These are phyloP conservation scores for Orthonyx spaldingii DNA, from an alignment of 2,113 vertebrate species.

Conservation along the genomic window DNA sequence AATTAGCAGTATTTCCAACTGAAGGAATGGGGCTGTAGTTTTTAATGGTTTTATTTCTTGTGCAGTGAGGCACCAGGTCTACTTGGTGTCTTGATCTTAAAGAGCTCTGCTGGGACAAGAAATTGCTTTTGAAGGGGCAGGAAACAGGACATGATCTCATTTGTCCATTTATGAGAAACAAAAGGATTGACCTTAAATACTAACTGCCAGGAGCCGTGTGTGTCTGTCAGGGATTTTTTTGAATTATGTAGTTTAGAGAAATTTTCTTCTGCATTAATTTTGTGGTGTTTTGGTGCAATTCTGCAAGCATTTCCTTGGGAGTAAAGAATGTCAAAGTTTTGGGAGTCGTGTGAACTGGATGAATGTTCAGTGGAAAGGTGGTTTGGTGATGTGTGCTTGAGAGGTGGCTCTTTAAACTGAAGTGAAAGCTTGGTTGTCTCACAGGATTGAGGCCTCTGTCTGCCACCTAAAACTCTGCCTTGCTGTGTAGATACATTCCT, in stretches of 20 bases:
- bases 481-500: background rate
- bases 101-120: background rate
- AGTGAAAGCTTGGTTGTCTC: background rate
- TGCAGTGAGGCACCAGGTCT: background rate
- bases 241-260: background rate
- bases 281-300: background rate
- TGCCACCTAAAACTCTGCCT: background rate
- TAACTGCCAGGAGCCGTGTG: background rate
- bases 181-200: background rate
- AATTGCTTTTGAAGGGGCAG: background rate
- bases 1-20: background rate
- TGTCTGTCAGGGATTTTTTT: background rate
- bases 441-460: background rate
- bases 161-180: background rate
- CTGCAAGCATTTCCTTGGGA: background rate
- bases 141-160: slow-evolving; percentile 43
- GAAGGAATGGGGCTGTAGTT: background rate
- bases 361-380: background rate
- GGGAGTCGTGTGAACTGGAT: background rate
- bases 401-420: background rate
- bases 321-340: background rate
- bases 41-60: background rate
- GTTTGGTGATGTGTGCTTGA: background rate
- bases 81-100: background rate
- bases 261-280: background rate